Base-by-base conservation (phyloP, 1,140 invertebrate genomes). In the Neodiprion pinetum region DNA sequence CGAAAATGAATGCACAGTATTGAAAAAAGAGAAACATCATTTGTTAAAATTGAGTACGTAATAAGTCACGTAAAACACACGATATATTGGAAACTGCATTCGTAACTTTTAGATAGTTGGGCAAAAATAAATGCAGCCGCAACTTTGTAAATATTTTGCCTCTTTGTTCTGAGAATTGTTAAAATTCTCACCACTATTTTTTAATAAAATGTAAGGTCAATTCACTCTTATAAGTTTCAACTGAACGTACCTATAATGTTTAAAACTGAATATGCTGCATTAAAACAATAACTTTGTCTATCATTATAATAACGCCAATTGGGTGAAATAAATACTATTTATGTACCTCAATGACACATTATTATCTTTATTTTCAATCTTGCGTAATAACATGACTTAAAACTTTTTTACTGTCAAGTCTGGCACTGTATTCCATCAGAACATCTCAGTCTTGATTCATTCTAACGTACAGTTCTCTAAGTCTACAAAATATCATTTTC, bases 331-430 rank as follows among this genome's bases (percentile, higher is more conserved):
- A 69, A 69, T 23, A 21, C 67, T 69, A 69, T 69, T 69, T 69
- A 69, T 69, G 67, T 69, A 69, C 67, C 47, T 69, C 21, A 49
- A 70, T 28, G 50, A 28, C 40, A 53, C 4, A 50, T 48, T n/a
- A 48, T 72, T 48, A 40, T 66, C 66, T 68, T 68, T 73, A 12
- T 40, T 74, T 72, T 72, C 49, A 67, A 67, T 72, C 12, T 66
- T 72, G 14, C n/a, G 68, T 48, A 67, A 67, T 72, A 23, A 12
- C 49, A 72, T 67, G 68, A 8, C 61, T 48, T 67, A 67, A 67
- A 72, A 67, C 61, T 67, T 72, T 67, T 67, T 61, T 72, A 67
- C 23, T 67, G 28, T 67, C 48, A 40, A 40, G 28, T 40, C 28
- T 40, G 28, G 28, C 28, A 40, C 28, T 40, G 28, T 40, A 40